Conservation (phyloP, 2,797 vertebrate species). For the Typhlichthys subterraneus region DNA sequence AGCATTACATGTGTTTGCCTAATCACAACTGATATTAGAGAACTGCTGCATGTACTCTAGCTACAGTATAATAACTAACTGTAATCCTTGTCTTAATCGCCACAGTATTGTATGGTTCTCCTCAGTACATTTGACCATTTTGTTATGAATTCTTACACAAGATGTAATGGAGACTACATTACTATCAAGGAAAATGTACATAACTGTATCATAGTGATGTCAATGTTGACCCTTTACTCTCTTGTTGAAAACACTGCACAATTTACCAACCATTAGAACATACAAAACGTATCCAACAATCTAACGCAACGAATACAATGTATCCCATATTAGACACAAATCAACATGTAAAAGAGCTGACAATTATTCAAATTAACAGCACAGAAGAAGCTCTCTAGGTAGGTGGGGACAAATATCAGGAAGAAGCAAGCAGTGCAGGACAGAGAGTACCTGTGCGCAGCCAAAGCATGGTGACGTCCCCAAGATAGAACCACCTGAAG, state of each 20-base stretch:
- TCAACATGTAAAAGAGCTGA: background rate
- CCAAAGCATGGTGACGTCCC: constrained; percentile 82
- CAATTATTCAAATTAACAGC: background rate
- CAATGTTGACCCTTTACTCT: background rate
- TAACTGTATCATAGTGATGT: constrained; percentile 4
- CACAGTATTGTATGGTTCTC: too few species aligned
- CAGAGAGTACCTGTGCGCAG: constrained; percentile 79
- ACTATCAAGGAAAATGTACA: background rate
- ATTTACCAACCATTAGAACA: background rate
- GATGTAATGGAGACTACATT: too few species aligned
- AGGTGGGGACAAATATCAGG: constrained; percentile 36
- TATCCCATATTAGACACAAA: too few species aligned
- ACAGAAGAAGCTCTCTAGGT: constrained; percentile 21
- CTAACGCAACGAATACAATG: constrained; percentile 15
- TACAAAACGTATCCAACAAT: background rate
- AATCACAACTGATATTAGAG: background rate
- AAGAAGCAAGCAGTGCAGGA: constrained; percentile 45
- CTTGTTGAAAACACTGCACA: constrained; percentile 19
- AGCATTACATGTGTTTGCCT: background rate
- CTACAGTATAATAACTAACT: too few species aligned
- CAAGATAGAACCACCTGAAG: constrained; percentile 70
- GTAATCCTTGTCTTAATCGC: too few species aligned
- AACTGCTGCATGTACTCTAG: too few species aligned
- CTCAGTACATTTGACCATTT: too few species aligned
- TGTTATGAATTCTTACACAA: too few species aligned